phyloP scores from a whole-genome alignment of 2,113 vertebrate genomes.

The Dromiciops gliroides region DNA sequence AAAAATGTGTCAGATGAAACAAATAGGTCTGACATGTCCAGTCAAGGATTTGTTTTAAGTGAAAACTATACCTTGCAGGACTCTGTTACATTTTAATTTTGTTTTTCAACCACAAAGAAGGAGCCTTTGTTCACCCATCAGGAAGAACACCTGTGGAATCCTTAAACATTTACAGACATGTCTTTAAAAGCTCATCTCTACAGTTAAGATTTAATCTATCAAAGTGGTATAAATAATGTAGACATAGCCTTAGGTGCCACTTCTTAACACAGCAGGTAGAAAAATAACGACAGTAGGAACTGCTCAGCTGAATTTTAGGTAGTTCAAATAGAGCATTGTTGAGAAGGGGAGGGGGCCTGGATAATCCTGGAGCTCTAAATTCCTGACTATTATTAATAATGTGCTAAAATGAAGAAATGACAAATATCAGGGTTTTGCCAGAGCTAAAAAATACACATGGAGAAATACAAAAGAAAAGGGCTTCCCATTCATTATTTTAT shows the following conservation, averaged over 20 bases:
- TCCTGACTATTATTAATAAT: constrained; percentile 66
- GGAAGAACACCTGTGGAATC: constrained; percentile 86
- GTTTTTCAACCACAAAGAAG: constrained; percentile 75
- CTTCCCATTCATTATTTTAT: constrained; percentile 14
- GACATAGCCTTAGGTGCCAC: constrained; percentile 84
- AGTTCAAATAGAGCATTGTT: constrained; percentile 58
- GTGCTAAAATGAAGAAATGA: constrained; percentile 55
- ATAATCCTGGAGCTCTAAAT: constrained; percentile 49
- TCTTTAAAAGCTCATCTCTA: constrained; percentile 80
- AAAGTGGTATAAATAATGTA: constrained; percentile 86
- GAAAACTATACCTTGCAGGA: constrained; percentile 77
- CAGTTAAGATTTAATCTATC: constrained; percentile 87
- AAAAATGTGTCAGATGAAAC: constrained; percentile 77
- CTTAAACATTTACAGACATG: constrained; percentile 83
- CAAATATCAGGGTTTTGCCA: constrained; percentile 68
- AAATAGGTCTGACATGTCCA: constrained; percentile 80
- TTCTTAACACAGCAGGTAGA: constrained; percentile 75
- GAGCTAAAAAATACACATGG: constrained; percentile 49
- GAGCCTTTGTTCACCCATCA: constrained; percentile 82
- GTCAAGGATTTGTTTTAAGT: constrained; percentile 77
- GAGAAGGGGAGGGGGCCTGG: constrained; percentile 47
- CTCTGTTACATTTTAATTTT: constrained; percentile 78
- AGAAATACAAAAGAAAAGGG: constrained; percentile 45
- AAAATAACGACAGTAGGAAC: constrained; percentile 69
- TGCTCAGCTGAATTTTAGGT: constrained; percentile 72